phyloP scores from a whole-genome alignment of 2,888 invertebrate genomes.

The Phortica okadai region DNA sequence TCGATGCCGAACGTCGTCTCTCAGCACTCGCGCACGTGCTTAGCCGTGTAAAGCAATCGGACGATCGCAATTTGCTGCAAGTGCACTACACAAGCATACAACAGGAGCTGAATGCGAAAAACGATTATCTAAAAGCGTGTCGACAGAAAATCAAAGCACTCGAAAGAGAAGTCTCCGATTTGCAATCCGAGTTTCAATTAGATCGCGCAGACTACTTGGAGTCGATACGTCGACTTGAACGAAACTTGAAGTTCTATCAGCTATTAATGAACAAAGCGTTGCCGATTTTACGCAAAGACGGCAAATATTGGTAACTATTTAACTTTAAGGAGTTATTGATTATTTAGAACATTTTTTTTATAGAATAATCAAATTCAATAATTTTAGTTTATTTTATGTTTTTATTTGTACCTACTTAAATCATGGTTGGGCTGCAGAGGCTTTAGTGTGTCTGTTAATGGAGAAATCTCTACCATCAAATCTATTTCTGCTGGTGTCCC shows the following conservation, averaged over 20 bases:
- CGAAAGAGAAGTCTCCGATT: constrained; percentile 85
- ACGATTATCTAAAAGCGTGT: constrained; percentile 81
- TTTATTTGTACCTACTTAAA: too few relatives aligned
- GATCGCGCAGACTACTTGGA: constrained; percentile 90
- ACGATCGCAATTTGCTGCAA: constrained; percentile 83
- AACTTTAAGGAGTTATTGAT: neutral
- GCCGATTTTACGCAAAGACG: constrained; percentile 83
- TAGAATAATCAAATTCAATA: too few relatives aligned
- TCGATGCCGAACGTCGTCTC: constrained; percentile 82
- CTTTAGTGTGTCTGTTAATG: too few relatives aligned
- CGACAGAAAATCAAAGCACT: constrained; percentile 82
- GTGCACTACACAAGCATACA: constrained; percentile 87
- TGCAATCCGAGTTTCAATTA: constrained; percentile 88
- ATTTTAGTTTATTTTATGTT: too few relatives aligned
- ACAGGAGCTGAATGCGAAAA: constrained; percentile 85
- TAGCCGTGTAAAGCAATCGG: constrained; percentile 81
- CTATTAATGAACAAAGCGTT: constrained; percentile 82
- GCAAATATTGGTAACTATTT: constrained; percentile 81
- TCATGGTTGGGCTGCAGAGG: too few relatives aligned
- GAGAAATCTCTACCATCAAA: too few relatives aligned
- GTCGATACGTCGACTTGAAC: constrained; percentile 85
- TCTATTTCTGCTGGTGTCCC: too few relatives aligned
- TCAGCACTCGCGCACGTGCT: constrained; percentile 80
- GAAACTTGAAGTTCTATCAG: constrained; percentile 82
- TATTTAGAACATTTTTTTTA: too few relatives aligned